Evolutionary conservation across 2,113 vertebrate species (phyloP), one percentile per base, ranked within the genome.

Genomic region (Salvator merianae): DNA sequence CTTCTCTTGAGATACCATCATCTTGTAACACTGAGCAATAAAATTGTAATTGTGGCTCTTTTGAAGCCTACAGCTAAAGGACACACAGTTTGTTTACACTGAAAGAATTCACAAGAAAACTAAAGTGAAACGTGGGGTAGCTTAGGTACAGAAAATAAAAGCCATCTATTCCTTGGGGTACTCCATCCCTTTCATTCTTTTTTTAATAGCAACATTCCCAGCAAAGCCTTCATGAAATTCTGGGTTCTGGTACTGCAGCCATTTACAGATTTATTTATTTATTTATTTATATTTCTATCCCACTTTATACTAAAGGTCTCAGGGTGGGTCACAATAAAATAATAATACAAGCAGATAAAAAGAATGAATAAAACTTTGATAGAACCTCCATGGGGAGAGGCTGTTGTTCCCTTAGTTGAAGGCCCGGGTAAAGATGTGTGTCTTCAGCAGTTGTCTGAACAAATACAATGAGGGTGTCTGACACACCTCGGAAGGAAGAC

Each of bases 1-100:
- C 94, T 95, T 92, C 87, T 91, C 88, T 89, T 86, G 89, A 94
- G 93, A 94, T 94, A 95, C 93, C 87, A 94, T 95, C 93, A 93
- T 95, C 90, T 93, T 93, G 92, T 89, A 94, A 94, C 88, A 89
- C 86, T 87, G 88, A 94, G 93, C 93, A 94, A 95, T 95, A 95
- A 95, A 95, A 93, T 92, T 93, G 88, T 91, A 93, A 92, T 95
- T 94, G 86, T 91, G 85, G 77, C 86, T 90, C 93, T 93, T 95
- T 94, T 94, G 94, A 93, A 94, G 92, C 84, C 70, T 82, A 87
- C 83, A 82, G 76, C 87, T 90, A 89, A 94, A 90, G 82, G 88
- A 94, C 85, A 89, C 79, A 87, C 20, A 59, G 83, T 93, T 95
- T 95, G 94, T 94, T 95, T 95, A 93, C 83, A 88, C 55, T 91